These are phyloP conservation scores for Tretioscincus oriximinensis DNA, from an alignment of 2,113 vertebrate species.

Conservation along the genomic window DNA sequence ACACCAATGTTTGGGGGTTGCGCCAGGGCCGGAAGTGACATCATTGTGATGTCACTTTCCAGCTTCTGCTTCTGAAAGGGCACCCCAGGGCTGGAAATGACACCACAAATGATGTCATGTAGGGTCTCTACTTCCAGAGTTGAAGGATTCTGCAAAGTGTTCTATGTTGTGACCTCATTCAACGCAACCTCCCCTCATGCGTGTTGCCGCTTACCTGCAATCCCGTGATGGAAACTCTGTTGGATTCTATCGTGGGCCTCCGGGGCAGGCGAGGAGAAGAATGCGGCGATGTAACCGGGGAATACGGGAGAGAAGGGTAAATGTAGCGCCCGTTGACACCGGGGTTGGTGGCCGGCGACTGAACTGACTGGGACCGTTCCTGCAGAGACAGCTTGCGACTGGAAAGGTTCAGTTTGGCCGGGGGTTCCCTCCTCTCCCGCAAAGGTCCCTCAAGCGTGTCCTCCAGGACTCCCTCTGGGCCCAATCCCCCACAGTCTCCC, in stretches of 20 bases:
- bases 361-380: conserved; percentile 77
- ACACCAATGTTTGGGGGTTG: too few species aligned
- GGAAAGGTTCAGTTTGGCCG: conserved; percentile 76
- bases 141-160: too few species aligned
- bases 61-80: too few species aligned
- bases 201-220: conserved; percentile 80
- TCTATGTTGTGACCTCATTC: too few species aligned
- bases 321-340: conserved; percentile 81
- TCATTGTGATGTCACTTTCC: too few species aligned
- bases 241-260: conserved; percentile 91
- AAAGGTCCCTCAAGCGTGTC: neutral
- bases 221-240: conserved; percentile 94
- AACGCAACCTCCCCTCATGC: too few species aligned
- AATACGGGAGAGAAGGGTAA: conserved; percentile 85
- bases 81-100: too few species aligned
- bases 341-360: conserved; percentile 68
- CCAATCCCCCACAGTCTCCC: conserved; percentile 67
- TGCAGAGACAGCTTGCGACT: conserved; percentile 91
- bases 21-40: too few species aligned
- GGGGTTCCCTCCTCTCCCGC: conserved; percentile 61
- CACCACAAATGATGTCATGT: too few species aligned
- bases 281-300: conserved; percentile 89
- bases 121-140: too few species aligned
- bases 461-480: conserved; percentile 54
- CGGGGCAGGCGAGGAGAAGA: conserved; percentile 90